phyloP scores from a whole-genome alignment of 2,888 invertebrate genomes.

The Eurois occulta region DNA sequence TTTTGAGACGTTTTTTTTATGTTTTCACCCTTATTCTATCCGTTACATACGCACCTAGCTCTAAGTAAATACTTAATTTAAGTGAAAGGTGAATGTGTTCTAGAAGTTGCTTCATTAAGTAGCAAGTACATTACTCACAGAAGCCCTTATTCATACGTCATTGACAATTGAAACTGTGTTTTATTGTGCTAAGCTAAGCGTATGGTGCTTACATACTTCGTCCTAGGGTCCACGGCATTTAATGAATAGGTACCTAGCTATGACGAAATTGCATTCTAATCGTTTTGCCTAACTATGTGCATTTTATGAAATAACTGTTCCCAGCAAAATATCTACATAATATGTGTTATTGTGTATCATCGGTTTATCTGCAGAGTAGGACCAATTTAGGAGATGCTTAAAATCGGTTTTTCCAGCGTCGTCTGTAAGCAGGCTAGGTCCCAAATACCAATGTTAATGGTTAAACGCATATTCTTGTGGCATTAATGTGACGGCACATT shows the following conservation, averaged over 20 bases:
- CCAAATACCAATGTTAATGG: too few relatives aligned
- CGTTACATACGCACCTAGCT: background rate
- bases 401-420: too few relatives aligned
- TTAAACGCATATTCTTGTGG: too few relatives aligned
- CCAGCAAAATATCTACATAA: constrained; percentile 1
- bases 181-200: constrained; percentile 45
- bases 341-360: background rate
- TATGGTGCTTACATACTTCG: constrained; percentile 8
- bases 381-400: background rate
- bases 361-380: background rate
- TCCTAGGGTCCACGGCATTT: constrained; percentile 26
- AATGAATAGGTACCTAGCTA: constrained; percentile 17
- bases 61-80: constrained; percentile 17
- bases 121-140: constrained; percentile 19
- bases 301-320: background rate
- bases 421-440: too few relatives aligned
- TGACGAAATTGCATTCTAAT: constrained; percentile 26
- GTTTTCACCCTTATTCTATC: constrained; percentile 2
- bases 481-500: too few relatives aligned
- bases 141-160: constrained; percentile 47
- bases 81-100: constrained; percentile 56
- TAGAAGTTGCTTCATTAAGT: constrained; percentile 21
- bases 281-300: background rate
- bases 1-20: constrained; percentile 1
- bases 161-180: constrained; percentile 20